phyloP scores from a whole-genome alignment of 2,888 invertebrate species.

The Orthonevra nobilis region DNA sequence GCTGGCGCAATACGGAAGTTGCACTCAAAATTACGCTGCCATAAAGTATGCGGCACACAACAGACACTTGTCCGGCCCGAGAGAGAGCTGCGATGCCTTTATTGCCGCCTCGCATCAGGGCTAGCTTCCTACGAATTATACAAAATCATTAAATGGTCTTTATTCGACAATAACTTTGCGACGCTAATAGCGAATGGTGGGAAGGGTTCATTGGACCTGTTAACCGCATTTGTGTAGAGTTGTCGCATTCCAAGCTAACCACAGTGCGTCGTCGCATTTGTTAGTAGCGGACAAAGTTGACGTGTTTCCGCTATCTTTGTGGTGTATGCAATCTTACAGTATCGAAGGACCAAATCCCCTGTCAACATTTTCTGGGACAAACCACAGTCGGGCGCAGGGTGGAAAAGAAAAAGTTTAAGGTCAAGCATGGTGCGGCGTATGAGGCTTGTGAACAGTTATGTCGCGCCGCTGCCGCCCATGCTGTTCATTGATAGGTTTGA shows the following conservation, averaged over 20 bases:
- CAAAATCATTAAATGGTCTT: constrained; percentile 35
- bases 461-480: constrained; percentile 18
- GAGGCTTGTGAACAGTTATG: neutral
- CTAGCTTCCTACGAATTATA: too few relatives aligned
- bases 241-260: neutral
- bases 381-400: constrained; percentile 5
- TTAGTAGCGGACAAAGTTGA: too few relatives aligned
- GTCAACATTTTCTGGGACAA: constrained; percentile 30
- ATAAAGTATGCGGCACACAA: constrained; percentile 24
- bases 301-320: constrained; percentile 26
- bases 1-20: constrained; percentile 62
- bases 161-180: constrained; percentile 19
- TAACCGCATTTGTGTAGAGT: too few relatives aligned
- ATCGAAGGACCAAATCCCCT: constrained; percentile 43
- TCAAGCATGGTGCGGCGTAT: constrained; percentile 24
- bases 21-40: neutral
- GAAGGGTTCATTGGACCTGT: constrained; percentile 16
- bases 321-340: constrained; percentile 18
- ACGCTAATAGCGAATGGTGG: constrained; percentile 11
- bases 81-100: neutral
- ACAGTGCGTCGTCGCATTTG: constrained; percentile 10
- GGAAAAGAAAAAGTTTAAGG: constrained; percentile 36
- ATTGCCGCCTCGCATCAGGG: constrained; percentile 27
- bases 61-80: neutral
- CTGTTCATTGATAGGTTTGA: constrained; percentile 32